Evolutionary conservation across 2,797 vertebrate species (phyloP).

Genomic region (Sebastes alutus): DNA sequence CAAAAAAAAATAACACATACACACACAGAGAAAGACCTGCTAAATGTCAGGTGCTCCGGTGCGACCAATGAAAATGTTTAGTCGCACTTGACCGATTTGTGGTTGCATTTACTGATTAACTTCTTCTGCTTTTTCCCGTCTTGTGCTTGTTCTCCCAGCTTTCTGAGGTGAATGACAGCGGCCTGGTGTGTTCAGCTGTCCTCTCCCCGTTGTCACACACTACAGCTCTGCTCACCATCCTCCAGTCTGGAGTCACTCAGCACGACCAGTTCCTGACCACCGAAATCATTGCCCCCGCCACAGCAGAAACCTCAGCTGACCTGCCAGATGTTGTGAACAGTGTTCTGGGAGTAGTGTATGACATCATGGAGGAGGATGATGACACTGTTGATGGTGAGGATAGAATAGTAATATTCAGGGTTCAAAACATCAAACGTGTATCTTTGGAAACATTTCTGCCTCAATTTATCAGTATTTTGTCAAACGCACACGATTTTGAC

Average conservation of each 20-base stretch:
- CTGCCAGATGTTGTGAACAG: slow-evolving; percentile 84
- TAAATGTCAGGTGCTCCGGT: background rate
- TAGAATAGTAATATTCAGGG: background rate
- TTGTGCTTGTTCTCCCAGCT: slow-evolving; percentile 74
- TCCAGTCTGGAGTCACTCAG: slow-evolving; percentile 61
- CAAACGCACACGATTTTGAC: background rate
- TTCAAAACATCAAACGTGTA: background rate
- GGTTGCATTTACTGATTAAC: background rate
- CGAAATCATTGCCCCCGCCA: slow-evolving; percentile 31
- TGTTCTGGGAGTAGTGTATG: slow-evolving; percentile 81
- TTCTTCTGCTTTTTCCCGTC: background rate
- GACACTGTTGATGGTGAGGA: slow-evolving; percentile 61
- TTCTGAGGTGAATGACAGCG: slow-evolving; percentile 78
- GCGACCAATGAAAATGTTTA: background rate
- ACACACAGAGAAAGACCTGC: background rate
- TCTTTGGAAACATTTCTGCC: background rate
- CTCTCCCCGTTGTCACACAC: slow-evolving; percentile 84
- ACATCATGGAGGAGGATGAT: slow-evolving; percentile 60
- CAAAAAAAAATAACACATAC: background rate
- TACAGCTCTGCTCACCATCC: slow-evolving; percentile 84
- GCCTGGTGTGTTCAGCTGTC: slow-evolving; percentile 82
- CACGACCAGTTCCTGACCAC: slow-evolving; percentile 47
- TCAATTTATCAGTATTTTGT: background rate
- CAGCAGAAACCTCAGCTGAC: slow-evolving; percentile 60
- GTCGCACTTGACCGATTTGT: background rate